Percentiles rank a stretch among this genome's conserved stretches.
These are phyloP conservation scores for Drosophila santomea DNA, from an alignment of 1,140 invertebrate genomes.

Conservation along the genomic window DNA sequence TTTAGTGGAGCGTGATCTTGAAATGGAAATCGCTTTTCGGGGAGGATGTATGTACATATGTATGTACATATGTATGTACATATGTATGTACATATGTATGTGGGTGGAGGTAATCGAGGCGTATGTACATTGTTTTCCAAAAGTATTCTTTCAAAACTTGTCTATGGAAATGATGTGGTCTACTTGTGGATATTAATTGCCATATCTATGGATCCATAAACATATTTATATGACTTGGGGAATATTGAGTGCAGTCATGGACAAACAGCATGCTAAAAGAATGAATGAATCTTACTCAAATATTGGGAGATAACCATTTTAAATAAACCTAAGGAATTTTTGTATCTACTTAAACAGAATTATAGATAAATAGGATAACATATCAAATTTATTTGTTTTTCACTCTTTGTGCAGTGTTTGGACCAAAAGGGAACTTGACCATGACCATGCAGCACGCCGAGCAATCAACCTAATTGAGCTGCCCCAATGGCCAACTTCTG, in stretches of 20 bases:
- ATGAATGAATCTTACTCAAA: too few relatives aligned
- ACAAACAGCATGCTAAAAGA: neutral
- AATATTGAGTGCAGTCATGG: neutral
- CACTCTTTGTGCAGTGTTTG: neutral
- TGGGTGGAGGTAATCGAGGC: neutral
- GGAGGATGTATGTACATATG: neutral
- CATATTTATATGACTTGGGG: neutral
- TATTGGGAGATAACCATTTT: too few relatives aligned
- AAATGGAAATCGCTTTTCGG: constrained; percentile 33
- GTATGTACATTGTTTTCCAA: constrained; percentile 7
- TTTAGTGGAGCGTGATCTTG: constrained; percentile 51
- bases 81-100: neutral
- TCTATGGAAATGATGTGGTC: neutral
- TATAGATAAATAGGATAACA: neutral
- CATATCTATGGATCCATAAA: neutral
- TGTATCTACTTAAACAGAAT: too few relatives aligned
- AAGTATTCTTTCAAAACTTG: constrained; percentile 19
- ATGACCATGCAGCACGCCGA: constrained; percentile 40
- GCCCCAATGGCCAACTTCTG: constrained; percentile 53
- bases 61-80: neutral
- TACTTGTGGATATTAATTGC: neutral
- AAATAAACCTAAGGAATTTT: too few relatives aligned
- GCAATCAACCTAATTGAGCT: constrained; percentile 73
- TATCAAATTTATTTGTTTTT: neutral
- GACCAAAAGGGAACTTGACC: constrained; percentile 30